A percentile compares a stretch with the other conserved stretches of the same genome.
phyloP scores from a whole-genome alignment of 2,888 invertebrate genomes.

The Parnassius glacialis region DNA sequence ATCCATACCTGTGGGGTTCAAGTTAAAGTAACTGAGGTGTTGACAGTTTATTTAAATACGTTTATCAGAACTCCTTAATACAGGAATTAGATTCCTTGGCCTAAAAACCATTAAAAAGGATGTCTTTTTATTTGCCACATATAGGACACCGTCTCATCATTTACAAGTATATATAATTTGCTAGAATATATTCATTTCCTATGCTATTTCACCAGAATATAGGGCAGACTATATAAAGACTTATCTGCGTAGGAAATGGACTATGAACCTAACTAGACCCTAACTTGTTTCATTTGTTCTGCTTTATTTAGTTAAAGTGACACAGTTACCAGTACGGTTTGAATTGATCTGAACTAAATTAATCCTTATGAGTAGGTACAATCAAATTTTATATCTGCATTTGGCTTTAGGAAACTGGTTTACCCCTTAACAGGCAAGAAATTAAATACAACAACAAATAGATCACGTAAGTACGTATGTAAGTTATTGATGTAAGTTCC shows the following conservation, averaged over 20 bases:
- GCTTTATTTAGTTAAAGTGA: conserved; percentile 2
- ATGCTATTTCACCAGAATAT: conserved; percentile 16
- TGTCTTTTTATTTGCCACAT: conserved; percentile 4
- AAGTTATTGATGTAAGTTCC: no score
- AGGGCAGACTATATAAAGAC: conserved; percentile 20
- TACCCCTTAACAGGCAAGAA: no score
- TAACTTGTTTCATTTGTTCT: background rate
- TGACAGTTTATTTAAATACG: no score
- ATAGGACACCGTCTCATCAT: background rate
- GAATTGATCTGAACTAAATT: background rate
- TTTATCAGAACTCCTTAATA: no score
- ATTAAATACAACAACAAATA: no score
- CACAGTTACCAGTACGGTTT: background rate
- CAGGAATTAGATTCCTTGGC: background rate
- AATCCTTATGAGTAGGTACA: no score
- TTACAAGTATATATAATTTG: conserved; percentile 11
- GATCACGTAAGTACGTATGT: no score
- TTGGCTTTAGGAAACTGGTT: no score
- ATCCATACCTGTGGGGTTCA: no score
- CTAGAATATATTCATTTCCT: conserved; percentile 21
- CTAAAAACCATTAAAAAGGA: conserved; percentile 14
- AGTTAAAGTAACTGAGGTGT: no score
- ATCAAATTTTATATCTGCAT: no score
- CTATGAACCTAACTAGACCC: conserved; percentile 17
- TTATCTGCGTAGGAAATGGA: conserved; percentile 23